Evolutionary conservation across 2,888 invertebrate genomes (phyloP).

Genomic region (Girardia tigrina): DNA sequence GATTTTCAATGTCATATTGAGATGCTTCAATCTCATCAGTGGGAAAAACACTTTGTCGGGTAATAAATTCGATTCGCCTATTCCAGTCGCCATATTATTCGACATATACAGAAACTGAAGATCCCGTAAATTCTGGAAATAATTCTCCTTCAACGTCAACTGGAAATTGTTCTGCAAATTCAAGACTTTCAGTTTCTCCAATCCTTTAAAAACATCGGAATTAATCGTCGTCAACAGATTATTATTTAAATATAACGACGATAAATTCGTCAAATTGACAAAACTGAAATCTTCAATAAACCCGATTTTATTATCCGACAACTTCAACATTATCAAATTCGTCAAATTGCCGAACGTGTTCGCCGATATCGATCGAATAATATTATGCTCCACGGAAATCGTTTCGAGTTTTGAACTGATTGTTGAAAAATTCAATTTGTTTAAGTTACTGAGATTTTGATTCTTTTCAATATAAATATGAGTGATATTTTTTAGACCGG

Average conservation of each 20-base stretch:
- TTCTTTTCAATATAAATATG: neutral
- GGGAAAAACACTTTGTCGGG: neutral
- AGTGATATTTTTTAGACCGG: neutral
- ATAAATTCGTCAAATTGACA: neutral
- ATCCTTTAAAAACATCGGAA: conserved; percentile 15
- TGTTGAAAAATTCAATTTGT: neutral
- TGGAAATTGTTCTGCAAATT: conserved; percentile 28
- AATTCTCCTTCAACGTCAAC: neutral
- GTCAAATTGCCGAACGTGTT: neutral
- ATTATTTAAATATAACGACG: neutral
- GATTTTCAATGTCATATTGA: conserved; percentile 25
- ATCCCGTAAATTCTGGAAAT: conserved; percentile 10
- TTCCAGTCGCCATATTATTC: neutral
- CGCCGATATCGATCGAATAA: neutral
- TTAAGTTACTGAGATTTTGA: neutral
- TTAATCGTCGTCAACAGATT: conserved; percentile 24
- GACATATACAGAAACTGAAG: conserved; percentile 19
- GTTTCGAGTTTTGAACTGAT: neutral
- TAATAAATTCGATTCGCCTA: neutral
- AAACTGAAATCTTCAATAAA: neutral
- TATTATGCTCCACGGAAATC: neutral
- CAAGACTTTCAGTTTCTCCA: conserved; percentile 32
- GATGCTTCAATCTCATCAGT: neutral
- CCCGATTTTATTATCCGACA: neutral
- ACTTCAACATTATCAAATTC: neutral